These are phyloP conservation scores for Nothocercus julius DNA, from an alignment of 2,113 vertebrate genomes.

Conservation along the genomic window DNA sequence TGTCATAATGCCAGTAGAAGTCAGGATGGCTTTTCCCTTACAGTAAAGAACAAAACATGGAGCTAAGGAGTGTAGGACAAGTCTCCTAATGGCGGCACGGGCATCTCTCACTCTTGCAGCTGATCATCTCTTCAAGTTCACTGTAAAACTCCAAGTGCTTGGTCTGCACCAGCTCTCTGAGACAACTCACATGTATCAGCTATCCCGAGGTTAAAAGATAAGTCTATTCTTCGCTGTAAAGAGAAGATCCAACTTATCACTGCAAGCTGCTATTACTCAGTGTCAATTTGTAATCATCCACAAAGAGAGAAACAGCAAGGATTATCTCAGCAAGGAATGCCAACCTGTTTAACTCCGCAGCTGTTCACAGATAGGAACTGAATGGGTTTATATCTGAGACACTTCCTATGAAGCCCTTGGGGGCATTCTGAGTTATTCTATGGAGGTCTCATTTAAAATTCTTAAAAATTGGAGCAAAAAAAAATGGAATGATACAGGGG, in stretches of 20 bases:
- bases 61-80: background rate
- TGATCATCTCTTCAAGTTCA: too few species aligned
- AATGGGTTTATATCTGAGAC: background rate
- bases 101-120: too few species aligned
- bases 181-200: background rate
- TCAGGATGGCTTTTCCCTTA: background rate
- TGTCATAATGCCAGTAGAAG: accelerated
- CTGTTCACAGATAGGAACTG: background rate
- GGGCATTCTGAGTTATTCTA: background rate
- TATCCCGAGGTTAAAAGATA: background rate
- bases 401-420: accelerated
- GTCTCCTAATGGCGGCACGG: background rate
- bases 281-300: background rate
- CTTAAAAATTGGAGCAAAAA: accelerated
- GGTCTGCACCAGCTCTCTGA: background rate
- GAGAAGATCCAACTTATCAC: background rate
- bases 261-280: background rate
- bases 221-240: background rate
- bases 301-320: background rate
- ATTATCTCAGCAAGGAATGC: background rate
- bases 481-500: background rate
- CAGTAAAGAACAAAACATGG: too few species aligned
- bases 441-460: background rate
- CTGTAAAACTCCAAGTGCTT: too few species aligned
- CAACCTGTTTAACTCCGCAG: background rate